Evolutionary conservation across 2,113 vertebrate species (phyloP).

Genomic region (Barnardius zonarius): DNA sequence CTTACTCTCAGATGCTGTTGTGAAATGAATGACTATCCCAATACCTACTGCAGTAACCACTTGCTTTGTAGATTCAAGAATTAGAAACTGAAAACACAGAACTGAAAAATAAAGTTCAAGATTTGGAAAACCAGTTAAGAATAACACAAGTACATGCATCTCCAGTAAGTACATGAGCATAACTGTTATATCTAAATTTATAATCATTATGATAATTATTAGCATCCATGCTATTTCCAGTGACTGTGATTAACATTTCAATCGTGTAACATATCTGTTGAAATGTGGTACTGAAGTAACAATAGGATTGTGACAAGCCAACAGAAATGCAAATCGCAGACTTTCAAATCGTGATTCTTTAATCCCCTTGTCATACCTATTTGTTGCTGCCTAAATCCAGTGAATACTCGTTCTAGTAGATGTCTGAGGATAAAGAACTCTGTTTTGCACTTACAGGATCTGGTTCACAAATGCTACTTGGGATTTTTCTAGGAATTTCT

Average conservation of each 20-base stretch:
- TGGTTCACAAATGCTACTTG: background rate
- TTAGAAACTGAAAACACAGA: conserved; percentile 95
- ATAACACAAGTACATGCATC: conserved; percentile 79
- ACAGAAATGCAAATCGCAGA: background rate
- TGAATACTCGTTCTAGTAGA: background rate
- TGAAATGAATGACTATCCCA: background rate
- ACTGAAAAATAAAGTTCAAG: conserved; percentile 92
- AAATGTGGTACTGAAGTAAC: background rate
- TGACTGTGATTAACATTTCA: background rate
- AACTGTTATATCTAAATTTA: background rate
- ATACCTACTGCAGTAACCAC: conserved; percentile 9
- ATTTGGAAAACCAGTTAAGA: conserved; percentile 91
- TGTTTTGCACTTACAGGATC: background rate
- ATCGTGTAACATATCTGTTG: background rate
- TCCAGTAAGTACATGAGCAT: conserved; percentile 80
- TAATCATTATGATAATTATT: background rate
- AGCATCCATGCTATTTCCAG: background rate
- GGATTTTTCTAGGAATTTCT: background rate
- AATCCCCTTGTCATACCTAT: background rate
- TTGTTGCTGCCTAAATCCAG: background rate
- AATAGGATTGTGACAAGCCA: background rate
- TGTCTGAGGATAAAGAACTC: background rate
- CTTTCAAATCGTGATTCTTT: background rate
- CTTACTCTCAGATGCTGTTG: background rate
- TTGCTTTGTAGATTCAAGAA: conserved; percentile 92